Conservation (phyloP, 2,888 invertebrate genomes). For the Acholoe squamosa region DNA sequence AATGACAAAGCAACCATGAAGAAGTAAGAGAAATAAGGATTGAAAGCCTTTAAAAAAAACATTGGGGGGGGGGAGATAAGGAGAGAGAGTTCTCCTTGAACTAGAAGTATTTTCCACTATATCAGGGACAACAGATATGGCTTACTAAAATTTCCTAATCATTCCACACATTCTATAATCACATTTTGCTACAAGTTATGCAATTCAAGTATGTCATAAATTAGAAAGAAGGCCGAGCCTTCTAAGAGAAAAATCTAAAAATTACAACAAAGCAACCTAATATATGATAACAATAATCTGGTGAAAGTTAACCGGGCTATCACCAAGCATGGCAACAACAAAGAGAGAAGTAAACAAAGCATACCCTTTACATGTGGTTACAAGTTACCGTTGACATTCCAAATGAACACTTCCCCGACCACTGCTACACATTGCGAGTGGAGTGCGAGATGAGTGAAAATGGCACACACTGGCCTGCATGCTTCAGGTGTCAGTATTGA, state of each 20-base stretch:
- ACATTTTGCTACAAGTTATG: constrained; percentile 26
- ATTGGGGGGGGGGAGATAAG: too few species aligned
- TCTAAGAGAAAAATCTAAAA: neutral
- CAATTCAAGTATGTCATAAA: constrained; percentile 23
- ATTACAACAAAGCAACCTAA: neutral
- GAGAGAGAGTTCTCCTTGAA: too few species aligned
- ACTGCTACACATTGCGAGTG: too few species aligned
- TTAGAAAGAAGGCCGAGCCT: neutral
- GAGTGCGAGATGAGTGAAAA: too few species aligned
- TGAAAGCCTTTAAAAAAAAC: too few species aligned
- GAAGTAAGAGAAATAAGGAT: neutral
- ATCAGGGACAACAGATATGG: neutral
- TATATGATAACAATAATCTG: neutral
- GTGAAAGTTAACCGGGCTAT: neutral
- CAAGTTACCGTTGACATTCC: constrained; percentile 19
- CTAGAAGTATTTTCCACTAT: neutral
- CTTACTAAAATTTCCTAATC: neutral
- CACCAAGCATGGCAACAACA: neutral
- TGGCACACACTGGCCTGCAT: too few species aligned
- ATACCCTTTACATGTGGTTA: neutral
- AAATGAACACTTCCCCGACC: neutral
- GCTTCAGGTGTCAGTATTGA: too few species aligned
- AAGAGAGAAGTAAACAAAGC: neutral
- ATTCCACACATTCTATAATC: constrained; percentile 6
- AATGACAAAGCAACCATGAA: neutral